Base-by-base conservation (phyloP, 2,797 vertebrate species). In the Sciurus carolinensis region DNA sequence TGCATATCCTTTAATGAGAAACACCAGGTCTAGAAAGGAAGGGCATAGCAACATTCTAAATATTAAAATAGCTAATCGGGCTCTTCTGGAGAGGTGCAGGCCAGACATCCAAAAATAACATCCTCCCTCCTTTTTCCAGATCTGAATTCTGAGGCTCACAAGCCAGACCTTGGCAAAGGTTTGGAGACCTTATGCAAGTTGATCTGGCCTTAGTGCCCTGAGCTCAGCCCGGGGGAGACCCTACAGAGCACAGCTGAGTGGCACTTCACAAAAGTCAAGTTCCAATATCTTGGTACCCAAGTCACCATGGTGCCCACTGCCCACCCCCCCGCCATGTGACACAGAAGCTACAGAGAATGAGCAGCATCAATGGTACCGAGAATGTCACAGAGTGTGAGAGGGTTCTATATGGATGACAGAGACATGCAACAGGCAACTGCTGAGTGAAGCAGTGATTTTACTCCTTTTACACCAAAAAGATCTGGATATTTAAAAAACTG, bases 321-420 rank as follows among this genome's bases (percentile, higher is more conserved):
- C 39, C 39, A 3, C 39, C 39, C 39, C 39, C 39, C 39, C 39
- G 30, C 62, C 4, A 0, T 1, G 3, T 3, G 12, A 76, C 80
- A 75, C 73, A n/a, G 47, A 75, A 6, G 18, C 57, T 28, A 67
- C 62, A 30, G 20, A 73, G 39, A 44, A 39, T 1, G 39, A 77
- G 22, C 20, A 33, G 73, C 7, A 28, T 5, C 54, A 26, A 52
- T 50, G 81, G 0, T 0, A 7, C 0, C 0, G 59, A 79, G 2
- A 30, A 22, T 0, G 20, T 22, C 1, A 22, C 24, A 26, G 24
- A 59, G 24, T 10, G 24, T 2, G 3, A 59, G 59, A 8, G 2
- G 54, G 18, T 22, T 57, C 59, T 59, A 22, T 59, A 24, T 24
- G 54, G 22, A 26, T 8, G 3, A 26, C 22, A 26, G 59, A 79